Evolutionary conservation across 2,888 invertebrate genomes (phyloP).

Genomic region (Abrostola tripartita): DNA sequence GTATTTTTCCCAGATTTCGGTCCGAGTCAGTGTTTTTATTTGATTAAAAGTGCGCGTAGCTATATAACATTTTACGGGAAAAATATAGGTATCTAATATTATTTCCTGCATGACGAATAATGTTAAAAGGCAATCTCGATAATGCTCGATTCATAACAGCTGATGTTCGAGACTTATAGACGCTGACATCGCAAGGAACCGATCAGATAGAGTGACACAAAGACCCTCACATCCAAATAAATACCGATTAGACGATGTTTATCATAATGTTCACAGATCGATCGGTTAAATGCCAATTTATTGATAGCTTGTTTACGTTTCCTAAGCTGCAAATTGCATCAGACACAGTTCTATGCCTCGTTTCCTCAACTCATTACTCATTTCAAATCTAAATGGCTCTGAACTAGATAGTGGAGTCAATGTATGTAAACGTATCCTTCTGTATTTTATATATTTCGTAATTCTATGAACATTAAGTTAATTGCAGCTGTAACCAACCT

Average conservation of each 20-base stretch:
- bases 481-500: conserved; percentile 1
- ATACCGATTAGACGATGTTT: conserved; percentile 16
- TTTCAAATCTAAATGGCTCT: conserved; percentile 35
- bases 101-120: not conserved
- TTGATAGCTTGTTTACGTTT: conserved; percentile 26
- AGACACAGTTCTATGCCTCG: conserved; percentile 26
- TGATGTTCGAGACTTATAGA: conserved; percentile 1
- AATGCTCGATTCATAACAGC: conserved; percentile 13
- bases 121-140: not conserved
- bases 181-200: not conserved
- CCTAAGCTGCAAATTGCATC: conserved; percentile 31
- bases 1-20: not conserved
- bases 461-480: conserved; percentile 2
- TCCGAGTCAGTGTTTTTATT: not conserved
- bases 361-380: conserved; percentile 32
- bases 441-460: conserved; percentile 1
- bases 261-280: conserved; percentile 15
- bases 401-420: conserved; percentile 21
- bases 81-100: not conserved
- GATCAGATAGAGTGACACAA: conserved; percentile 10
- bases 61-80: not conserved
- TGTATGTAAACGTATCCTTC: not conserved
- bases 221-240: conserved; percentile 4
- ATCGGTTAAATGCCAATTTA: conserved; percentile 34
- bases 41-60: not conserved